Evolutionary conservation across 2,888 invertebrate genomes (phyloP).

Genomic region (Gymnosoma rotundatum): DNA sequence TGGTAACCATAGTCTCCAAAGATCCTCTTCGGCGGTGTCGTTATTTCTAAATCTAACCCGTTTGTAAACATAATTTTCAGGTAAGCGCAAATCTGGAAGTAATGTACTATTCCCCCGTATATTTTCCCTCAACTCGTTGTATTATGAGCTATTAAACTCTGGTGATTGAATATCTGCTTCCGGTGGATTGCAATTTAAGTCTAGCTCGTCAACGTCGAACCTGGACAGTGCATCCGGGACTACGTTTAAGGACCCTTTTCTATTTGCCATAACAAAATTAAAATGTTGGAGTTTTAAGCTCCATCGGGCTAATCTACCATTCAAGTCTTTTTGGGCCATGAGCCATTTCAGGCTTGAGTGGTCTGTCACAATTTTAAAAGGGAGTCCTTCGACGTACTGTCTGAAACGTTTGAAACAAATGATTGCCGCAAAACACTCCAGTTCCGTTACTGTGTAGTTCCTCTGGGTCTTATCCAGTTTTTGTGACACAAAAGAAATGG

Average conservation of each 20-base stretch:
- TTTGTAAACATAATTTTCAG: conserved; percentile 14
- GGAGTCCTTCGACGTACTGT: background rate
- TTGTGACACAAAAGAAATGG: background rate
- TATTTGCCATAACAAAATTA: conserved; percentile 24
- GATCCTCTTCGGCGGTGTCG: conserved; percentile 7
- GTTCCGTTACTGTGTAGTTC: background rate
- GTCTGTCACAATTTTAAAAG: background rate
- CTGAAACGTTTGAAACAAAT: background rate
- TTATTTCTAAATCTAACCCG: too few relatives aligned
- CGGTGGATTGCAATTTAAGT: conserved; percentile 3
- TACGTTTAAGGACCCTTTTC: conserved; percentile 26
- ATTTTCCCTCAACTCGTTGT: background rate
- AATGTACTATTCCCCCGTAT: background rate
- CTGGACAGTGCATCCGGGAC: conserved; percentile 38
- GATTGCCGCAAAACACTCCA: background rate
- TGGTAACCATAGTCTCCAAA: conserved; percentile 46
- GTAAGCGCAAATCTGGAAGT: conserved; percentile 12
- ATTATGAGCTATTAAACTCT: conserved; percentile 26
- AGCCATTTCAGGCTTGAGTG: background rate
- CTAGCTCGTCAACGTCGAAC: conserved; percentile 1
- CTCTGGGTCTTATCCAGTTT: background rate
- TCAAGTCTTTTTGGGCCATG: background rate
- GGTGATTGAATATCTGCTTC: conserved; percentile 13
- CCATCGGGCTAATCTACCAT: conserved; percentile 1
- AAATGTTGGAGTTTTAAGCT: conserved; percentile 12